Conservation (phyloP, 2,888 invertebrate genomes). For the Cephus pulcher region DNA sequence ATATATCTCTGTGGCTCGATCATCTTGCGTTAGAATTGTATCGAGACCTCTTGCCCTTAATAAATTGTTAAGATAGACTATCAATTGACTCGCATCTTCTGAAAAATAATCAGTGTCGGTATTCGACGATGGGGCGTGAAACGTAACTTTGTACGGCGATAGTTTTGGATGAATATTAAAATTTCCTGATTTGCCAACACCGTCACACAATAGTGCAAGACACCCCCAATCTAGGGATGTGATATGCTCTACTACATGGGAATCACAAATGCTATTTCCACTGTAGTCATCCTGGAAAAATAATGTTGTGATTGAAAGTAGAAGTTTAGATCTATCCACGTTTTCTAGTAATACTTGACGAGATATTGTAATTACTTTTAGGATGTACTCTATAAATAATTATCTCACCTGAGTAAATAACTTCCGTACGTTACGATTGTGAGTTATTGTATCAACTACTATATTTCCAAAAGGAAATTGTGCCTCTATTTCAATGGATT, state of each 20-base stretch:
- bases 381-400: background rate
- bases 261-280: constrained; percentile 27
- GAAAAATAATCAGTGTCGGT: constrained; percentile 56
- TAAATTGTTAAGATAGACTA: constrained; percentile 70
- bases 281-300: constrained; percentile 39
- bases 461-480: constrained; percentile 74
- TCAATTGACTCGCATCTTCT: constrained; percentile 70
- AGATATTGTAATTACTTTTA: background rate
- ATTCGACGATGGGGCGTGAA: constrained; percentile 68
- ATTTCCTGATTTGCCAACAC: constrained; percentile 58
- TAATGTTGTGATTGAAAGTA: constrained; percentile 18
- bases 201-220: constrained; percentile 57
- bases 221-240: constrained; percentile 60
- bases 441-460: constrained; percentile 73
- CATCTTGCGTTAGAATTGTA: constrained; percentile 48
- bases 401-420: constrained; percentile 39
- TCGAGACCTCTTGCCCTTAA: constrained; percentile 63
- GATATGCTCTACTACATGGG: constrained; percentile 53
- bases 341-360: constrained; percentile 6
- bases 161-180: constrained; percentile 77
- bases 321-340: background rate
- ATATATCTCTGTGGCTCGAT: constrained; percentile 56
- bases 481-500: constrained; percentile 74
- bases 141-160: constrained; percentile 81
- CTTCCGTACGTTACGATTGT: constrained; percentile 39